phyloP scores from a whole-genome alignment of 2,888 invertebrate genomes.

The Apamea sordens region DNA sequence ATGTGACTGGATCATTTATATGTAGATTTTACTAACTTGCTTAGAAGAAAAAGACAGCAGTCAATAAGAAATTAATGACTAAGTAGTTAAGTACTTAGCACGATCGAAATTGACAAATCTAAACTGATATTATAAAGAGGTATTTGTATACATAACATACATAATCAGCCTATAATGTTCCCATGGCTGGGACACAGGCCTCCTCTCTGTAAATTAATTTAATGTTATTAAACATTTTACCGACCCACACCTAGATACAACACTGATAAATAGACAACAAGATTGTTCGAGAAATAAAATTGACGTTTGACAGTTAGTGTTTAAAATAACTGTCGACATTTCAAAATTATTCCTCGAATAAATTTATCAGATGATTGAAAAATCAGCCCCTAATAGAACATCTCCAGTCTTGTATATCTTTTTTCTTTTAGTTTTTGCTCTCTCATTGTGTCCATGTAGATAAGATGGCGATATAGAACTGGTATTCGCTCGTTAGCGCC shows the following conservation, averaged over 20 bases:
- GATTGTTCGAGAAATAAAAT: too few species aligned
- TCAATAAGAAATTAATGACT: not conserved
- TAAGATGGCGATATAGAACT: conserved; percentile 52
- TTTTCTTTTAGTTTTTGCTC: conserved; percentile 18
- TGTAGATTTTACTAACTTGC: not conserved
- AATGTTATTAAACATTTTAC: too few species aligned
- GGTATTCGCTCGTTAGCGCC: conserved; percentile 64
- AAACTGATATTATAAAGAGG: not conserved
- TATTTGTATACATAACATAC: too few species aligned
- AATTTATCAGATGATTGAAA: too few species aligned
- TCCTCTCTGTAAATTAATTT: not conserved
- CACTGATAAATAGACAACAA: too few species aligned
- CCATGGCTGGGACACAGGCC: too few species aligned
- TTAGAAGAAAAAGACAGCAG: not conserved
- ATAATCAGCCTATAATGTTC: not conserved
- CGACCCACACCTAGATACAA: not conserved
- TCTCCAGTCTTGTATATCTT: not conserved
- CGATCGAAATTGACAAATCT: not conserved
- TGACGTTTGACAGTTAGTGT: too few species aligned
- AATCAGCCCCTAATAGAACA: not conserved
- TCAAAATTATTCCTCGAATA: too few species aligned
- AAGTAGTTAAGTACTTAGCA: not conserved
- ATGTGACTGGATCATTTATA: not conserved
- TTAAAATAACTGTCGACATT: too few species aligned
- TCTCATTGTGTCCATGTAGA: conserved; percentile 20